Evolutionary conservation across 2,113 vertebrate species (phyloP).

Genomic region (Pongo pygmaeus): DNA sequence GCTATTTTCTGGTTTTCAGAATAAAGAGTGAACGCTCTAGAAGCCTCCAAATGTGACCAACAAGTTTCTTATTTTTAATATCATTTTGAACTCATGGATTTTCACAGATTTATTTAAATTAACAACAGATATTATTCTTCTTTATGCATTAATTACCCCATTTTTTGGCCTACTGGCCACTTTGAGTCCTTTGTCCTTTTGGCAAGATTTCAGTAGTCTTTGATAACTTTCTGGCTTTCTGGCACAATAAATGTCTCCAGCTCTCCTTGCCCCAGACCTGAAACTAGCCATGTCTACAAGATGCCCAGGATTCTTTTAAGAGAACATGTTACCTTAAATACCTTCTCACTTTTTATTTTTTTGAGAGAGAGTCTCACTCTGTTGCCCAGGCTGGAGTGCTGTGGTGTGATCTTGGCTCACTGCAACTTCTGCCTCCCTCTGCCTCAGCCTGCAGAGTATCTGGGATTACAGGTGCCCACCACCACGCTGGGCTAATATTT

Average conservation of each 20-base stretch:
- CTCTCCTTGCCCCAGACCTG: neutral
- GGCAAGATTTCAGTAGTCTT: neutral
- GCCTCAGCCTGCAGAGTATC: too few relatives aligned
- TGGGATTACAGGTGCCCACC: too few relatives aligned
- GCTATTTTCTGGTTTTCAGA: slow-evolving; percentile 11
- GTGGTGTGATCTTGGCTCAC: too few relatives aligned
- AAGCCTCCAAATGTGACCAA: neutral
- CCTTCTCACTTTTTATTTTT: neutral
- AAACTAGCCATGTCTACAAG: neutral
- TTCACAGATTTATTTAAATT: neutral
- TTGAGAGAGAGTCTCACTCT: too few relatives aligned
- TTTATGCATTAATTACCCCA: neutral
- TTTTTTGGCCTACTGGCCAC: neutral
- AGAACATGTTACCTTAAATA: neutral
- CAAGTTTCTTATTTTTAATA: neutral
- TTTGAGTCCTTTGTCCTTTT: neutral
- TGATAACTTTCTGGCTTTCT: neutral
- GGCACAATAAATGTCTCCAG: neutral
- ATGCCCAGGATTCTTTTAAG: neutral
- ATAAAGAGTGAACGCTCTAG: neutral
- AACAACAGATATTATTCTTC: neutral
- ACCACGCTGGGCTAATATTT: too few relatives aligned
- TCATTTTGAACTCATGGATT: neutral
- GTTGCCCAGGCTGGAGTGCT: too few relatives aligned
- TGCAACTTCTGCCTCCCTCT: too few relatives aligned